Percentiles rank a stretch among this genome's conserved stretches.
These are phyloP conservation scores for Amphiura filiformis DNA, from an alignment of 35 echinoderm and acorn worm species.

Conservation along the genomic window DNA sequence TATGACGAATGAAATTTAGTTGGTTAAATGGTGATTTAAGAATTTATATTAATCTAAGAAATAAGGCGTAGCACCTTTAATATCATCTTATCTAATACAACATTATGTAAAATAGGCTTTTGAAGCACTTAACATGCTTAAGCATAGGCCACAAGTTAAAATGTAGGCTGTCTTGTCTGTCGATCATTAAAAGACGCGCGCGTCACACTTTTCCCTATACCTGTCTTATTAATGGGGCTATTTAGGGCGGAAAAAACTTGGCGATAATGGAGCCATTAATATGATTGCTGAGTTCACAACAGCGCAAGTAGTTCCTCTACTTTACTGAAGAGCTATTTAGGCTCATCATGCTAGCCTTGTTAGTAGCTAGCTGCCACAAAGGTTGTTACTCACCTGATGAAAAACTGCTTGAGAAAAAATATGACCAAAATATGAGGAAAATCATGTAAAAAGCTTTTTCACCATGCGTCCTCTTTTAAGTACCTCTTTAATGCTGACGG, in stretches of 20 bases:
- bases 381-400: neutral
- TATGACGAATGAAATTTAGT: too few species aligned
- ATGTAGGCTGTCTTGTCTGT: too few species aligned
- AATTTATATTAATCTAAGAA: too few species aligned
- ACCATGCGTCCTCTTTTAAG: too few species aligned
- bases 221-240: constrained; percentile 1
- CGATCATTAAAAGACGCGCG: too few species aligned
- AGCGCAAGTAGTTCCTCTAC: neutral
- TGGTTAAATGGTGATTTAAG: too few species aligned
- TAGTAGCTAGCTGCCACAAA: neutral
- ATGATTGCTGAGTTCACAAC: neutral
- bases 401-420: neutral
- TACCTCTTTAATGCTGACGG: too few species aligned
- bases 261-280: constrained; percentile 8
- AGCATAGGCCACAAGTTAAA: too few species aligned
- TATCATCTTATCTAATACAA: too few species aligned
- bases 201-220: neutral
- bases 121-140: too few species aligned
- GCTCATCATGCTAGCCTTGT: neutral
- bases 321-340: neutral
- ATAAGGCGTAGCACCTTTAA: too few species aligned
- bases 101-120: too few species aligned
- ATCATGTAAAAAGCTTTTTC: neutral
- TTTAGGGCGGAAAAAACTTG: constrained; percentile 13
- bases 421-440: neutral